phyloP scores from a whole-genome alignment of 2,888 invertebrate genomes.

The Thelaira solivaga region DNA sequence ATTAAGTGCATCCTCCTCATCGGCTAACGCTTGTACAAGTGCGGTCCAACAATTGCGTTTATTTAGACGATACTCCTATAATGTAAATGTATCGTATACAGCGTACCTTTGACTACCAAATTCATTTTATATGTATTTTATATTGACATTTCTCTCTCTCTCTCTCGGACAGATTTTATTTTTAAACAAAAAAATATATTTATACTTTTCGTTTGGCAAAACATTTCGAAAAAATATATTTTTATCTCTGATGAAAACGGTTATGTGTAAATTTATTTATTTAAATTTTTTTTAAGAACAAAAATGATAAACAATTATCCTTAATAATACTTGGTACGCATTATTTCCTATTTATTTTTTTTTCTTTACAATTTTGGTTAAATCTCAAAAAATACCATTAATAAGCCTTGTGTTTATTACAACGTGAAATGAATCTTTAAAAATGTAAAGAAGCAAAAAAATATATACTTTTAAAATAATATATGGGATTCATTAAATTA shows the following conservation, averaged over 20 bases:
- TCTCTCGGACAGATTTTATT: conserved; percentile 5
- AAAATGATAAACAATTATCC: too few relatives aligned
- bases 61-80: conserved; percentile 75
- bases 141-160: conserved; percentile 7
- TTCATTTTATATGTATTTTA: conserved; percentile 23
- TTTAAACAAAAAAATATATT: neutral
- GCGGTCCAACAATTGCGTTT: conserved; percentile 74
- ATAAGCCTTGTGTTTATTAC: too few relatives aligned
- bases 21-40: conserved; percentile 67
- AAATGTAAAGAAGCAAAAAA: too few relatives aligned
- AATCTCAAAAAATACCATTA: too few relatives aligned
- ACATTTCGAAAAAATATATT: neutral
- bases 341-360: too few relatives aligned
- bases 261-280: neutral
- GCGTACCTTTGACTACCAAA: conserved; percentile 52
- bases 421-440: too few relatives aligned
- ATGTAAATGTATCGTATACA: conserved; percentile 74
- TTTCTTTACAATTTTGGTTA: too few relatives aligned
- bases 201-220: neutral
- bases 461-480: too few relatives aligned
- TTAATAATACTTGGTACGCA: too few relatives aligned
- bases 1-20: conserved; percentile 45
- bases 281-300: neutral
- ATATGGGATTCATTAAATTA: too few relatives aligned
- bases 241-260: too few relatives aligned